These are phyloP conservation scores for Netelia virgata DNA, from an alignment of 2,888 invertebrate species.

Conservation along the genomic window DNA sequence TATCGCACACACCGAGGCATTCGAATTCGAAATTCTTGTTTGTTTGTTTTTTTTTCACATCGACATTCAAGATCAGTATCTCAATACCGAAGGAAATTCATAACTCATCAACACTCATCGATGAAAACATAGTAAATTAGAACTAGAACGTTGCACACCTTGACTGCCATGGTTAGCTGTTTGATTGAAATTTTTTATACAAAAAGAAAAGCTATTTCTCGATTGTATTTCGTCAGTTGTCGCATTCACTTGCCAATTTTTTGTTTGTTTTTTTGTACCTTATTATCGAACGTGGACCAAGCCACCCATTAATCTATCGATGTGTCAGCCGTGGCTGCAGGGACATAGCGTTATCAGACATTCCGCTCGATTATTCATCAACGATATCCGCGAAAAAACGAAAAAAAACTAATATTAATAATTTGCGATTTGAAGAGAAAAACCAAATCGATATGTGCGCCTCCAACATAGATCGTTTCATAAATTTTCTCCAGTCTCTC, in stretches of 20 bases:
- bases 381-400: slow-evolving; percentile 64
- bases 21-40: slow-evolving; percentile 24
- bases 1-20: slow-evolving; percentile 57
- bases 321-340: slow-evolving; percentile 4
- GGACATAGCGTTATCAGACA: slow-evolving; percentile 50
- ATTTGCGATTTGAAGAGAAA: slow-evolving; percentile 64
- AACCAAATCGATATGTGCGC: slow-evolving; percentile 77
- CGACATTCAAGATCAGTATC: slow-evolving; percentile 46
- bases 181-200: neutral
- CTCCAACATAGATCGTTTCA: slow-evolving; percentile 76
- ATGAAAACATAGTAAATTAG: slow-evolving; percentile 48
- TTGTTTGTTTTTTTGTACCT: slow-evolving; percentile 58
- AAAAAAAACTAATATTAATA: slow-evolving; percentile 63
- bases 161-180: slow-evolving; percentile 3
- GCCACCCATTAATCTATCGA: slow-evolving; percentile 10
- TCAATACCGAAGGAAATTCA: slow-evolving; percentile 55
- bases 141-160: slow-evolving; percentile 51
- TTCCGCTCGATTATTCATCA: slow-evolving; percentile 59
- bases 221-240: neutral
- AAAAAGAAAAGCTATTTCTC: neutral
- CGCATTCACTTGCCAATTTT: slow-evolving; percentile 30
- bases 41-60: slow-evolving; percentile 10
- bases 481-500: slow-evolving; percentile 70
- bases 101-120: slow-evolving; percentile 44
- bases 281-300: slow-evolving; percentile 51